Base-by-base conservation (phyloP, 2,113 vertebrate genomes). In the Lates calcarifer region DNA sequence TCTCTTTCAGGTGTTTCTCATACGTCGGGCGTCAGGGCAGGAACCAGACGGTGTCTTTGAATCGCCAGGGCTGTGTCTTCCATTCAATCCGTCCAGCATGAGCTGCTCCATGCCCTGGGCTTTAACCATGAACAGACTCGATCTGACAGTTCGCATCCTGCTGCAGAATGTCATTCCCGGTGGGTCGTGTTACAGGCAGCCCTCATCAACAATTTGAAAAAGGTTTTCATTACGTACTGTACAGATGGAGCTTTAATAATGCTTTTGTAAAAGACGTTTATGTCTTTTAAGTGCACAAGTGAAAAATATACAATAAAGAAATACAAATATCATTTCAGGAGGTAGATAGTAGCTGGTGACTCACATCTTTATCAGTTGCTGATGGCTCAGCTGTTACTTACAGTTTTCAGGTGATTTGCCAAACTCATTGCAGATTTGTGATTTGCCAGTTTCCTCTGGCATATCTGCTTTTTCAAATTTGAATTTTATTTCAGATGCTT, bases 41-140 rank as follows among this genome's bases (percentile, higher is more conserved):
- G 0, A 62, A 67, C n/a, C 94, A 95, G 91, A 74, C 75, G 29
- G 51, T 94, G 72, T 95, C 94, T 62, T 85, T 94, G 86, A 39
- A 65, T 24, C 74, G 58, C 5, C 0, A n/a, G 0, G 90, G 90
- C 14, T 94, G 93, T 18, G 53, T 94, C 11, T 86, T 79, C 74
- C 83, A 84, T 4, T 62, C 6, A 67, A 18, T 89, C 90, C 0
- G 69, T 93, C 41, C 91, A 92, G 45, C 94, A 94, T 4, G 94
- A 95, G 75, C 71, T 94, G 53, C 77, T 95, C 9, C 94, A 95
- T 2, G 89, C 90, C 20, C 82, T 95, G 62, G 94, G 94, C 61
- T 93, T 94, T 71, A 88, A 94, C 80, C 94, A 95, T 2, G 93
- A 95, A 24, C 94, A 95, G 58, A 89, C 86, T 4, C 91, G 93